Evolutionary conservation across 2,888 invertebrate species (phyloP), one percentile per base, ranked within the genome.

Genomic region (Gibbula magus): DNA sequence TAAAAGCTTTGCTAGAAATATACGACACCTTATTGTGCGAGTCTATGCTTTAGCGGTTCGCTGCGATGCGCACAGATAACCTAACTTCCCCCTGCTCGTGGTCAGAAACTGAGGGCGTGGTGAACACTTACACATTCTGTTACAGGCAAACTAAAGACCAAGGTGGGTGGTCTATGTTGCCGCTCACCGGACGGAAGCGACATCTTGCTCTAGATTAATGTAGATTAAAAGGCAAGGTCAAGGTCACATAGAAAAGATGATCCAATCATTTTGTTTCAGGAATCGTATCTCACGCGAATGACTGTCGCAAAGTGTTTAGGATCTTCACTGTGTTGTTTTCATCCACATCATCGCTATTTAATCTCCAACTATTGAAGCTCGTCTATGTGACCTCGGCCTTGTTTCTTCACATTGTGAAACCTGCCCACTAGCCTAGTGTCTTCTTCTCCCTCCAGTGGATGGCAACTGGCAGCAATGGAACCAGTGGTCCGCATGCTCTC

Each of bases 391-490:
- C 61, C 61, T 61, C 13, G 25, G 29, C 10, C 29, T 29, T 29
- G 0, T 61, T 5, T 29, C 61, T 18, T 29, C 61, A 10, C 61
- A 4, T 25, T 22, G 25, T 22, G 18, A 25, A 25, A 29, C n/a
- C 29, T 61, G 61, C 61, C 25, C 61, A 61, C 61, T 0, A 29
- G 32, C 35, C 73, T 35, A 73, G 73, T 35, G 45, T 39, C 39
- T 39, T 39, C 35, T 73, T 45, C 39, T 13, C 45, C 20, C 75
- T 79, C 4, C 86, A 92, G 92, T 91, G 77, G 89, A 91, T 82
- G 91, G 92, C 25, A 83, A 86, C 7, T 91, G 89, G 89, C 75
- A 75, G 16, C 56, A 51, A 0, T 92, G 92, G 92, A 81, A 86
- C 0, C 75, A 56, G 8, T 92, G 92, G 92, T 82, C 85, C 35